Evolutionary conservation across 2,113 vertebrate genomes (phyloP), one percentile per base, ranked within the genome.

Genomic region (Capreolus pygargus): DNA sequence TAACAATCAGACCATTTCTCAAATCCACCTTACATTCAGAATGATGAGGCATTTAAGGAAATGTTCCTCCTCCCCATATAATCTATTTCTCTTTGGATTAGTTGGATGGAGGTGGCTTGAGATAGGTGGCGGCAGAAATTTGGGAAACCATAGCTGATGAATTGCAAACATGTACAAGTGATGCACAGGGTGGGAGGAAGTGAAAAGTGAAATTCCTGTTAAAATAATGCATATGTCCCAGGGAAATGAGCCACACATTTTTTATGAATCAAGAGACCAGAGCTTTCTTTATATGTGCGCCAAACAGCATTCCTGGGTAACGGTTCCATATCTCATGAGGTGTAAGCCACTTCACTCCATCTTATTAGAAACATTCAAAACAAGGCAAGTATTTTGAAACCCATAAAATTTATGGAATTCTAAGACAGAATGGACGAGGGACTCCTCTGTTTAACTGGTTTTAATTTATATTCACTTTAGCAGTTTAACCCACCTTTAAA

Each of bases 291-390:
- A 98, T 94, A 78, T 89, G 97, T 78, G 92, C 39, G 98, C 98
- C 98, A 98, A 98, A 96, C 89, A 98, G 96, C 98, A 98, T 99
- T 98, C 98, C 97, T 98, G 98, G 84, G 98, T 70, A 98, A 98
- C 97, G 89, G 98, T 87, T 98, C 97, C 93, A 7, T 96, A 98
- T 98, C 98, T 98, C 97, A 39, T 36, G 98, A 99, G 98, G 98
- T 98, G 98, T 98, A 98, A 98, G 98, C 98, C 98, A 98, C 97
- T 98, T 97, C 95, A 74, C 97, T 97, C 91, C 85, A 94, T 98
- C 98, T 99, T 98, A 99, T 98, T 98, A 98, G 98, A 99, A 99
- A 98, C 98, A 98, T 95, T 98, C 98, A 98, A 98, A 98, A 97
- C 97, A 97, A 98, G 96, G 97, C 95, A 94, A 96, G 97, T 89